These are phyloP conservation scores for Cephus nigrinus DNA, from an alignment of 2,888 invertebrate genomes.

Conservation along the genomic window DNA sequence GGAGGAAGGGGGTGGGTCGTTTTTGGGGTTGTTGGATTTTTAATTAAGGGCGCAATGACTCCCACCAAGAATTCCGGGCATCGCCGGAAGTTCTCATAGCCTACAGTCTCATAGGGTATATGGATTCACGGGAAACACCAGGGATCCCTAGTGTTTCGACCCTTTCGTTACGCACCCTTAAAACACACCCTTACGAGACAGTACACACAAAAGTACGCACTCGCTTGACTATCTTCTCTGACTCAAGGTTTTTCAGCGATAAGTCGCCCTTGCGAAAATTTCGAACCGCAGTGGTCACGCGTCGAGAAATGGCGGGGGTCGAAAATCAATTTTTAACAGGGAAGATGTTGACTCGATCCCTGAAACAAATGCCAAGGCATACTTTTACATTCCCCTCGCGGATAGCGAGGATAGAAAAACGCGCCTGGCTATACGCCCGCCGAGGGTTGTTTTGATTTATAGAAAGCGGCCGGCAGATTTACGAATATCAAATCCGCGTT, in stretches of 20 bases:
- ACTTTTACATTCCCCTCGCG: not conserved
- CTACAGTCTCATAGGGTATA: conserved; percentile 38
- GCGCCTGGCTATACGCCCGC: not conserved
- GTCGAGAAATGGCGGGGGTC: conserved; percentile 6
- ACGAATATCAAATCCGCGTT: conserved; percentile 65
- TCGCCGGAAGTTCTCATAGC: conserved; percentile 41
- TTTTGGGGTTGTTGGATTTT: conserved; percentile 65
- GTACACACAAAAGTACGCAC: not conserved
- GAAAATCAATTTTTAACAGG: conserved; percentile 60
- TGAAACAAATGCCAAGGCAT: not conserved
- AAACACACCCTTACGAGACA: not conserved
- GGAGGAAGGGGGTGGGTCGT: conserved; percentile 30
- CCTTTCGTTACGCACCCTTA: not conserved
- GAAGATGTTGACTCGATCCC: conserved; percentile 57
- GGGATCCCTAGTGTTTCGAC: not conserved
- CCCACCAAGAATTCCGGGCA: conserved; percentile 63
- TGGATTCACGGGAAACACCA: conserved; percentile 26
- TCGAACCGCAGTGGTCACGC: not conserved
- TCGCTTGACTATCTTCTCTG: not conserved
- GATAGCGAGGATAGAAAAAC: conserved; percentile 20
- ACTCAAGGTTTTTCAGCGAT: not conserved
- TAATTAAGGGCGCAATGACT: conserved; percentile 66
- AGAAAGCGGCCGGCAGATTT: conserved; percentile 62
- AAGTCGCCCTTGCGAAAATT: not conserved
- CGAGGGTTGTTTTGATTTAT: conserved; percentile 60